Evolutionary conservation across 2,797 vertebrate species (phyloP), one percentile per base, ranked within the genome.

Genomic region (Eospalax fontanierii): DNA sequence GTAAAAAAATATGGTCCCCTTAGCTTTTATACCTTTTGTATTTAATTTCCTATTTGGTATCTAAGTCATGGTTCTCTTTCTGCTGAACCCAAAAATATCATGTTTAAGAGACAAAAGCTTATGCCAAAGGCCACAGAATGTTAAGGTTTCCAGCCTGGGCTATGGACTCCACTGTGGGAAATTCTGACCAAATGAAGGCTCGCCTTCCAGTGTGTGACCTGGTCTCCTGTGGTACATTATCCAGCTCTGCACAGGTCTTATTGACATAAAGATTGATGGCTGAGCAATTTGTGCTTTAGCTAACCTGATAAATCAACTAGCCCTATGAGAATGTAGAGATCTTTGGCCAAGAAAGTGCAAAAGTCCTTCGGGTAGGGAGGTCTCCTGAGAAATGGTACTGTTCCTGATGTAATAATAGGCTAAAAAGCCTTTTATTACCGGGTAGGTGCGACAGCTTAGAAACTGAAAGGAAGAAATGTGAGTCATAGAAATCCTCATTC

Each of bases 281-380:
- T 46, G 68, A 85, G 83, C 80, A 57, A 87, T 90, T 63, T 71
- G 63, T 68, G 30, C 66, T 21, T 91, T 70, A 63, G 90, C 57
- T 59, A 73, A 90, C 80, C 40, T 30, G 68, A 88, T 89, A 91
- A 82, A 61, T 63, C 79, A 93, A 89, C 38, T 93, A 80, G 73
- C 43, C 82, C 57, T 35, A 46, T 22, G 66, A 89, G 91, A 96
- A 93, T 87, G 90, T 90, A 38, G 19, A 0, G 16, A n/a, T 91
- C 94, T 94, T 59, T 76, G 80, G 66, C 80, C 80, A 90, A 95
- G 91, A 81, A 86, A 87, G 68, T 87, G 86, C 84, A 91, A 94
- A 95, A 33, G 76, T 96, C 97, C 91, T 91, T 46, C 70, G 95
- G 92, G 89, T 30, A 89, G 95, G 96, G 95, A 93, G 91, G 76